These are phyloP conservation scores for Helicoverpa zea DNA, from an alignment of 1,140 invertebrate species.

Conservation along the genomic window DNA sequence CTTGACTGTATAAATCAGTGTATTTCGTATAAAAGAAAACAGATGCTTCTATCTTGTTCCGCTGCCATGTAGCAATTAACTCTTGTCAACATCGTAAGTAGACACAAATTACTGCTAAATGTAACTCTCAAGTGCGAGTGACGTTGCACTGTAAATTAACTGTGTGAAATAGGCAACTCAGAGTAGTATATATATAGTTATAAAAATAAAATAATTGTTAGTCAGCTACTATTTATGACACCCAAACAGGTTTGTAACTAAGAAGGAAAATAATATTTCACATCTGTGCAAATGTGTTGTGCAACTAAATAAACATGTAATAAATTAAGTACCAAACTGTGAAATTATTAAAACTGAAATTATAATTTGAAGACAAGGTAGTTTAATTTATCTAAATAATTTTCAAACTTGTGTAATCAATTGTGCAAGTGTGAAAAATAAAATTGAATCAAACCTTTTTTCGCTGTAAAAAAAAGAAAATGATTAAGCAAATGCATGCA, in stretches of 20 bases:
- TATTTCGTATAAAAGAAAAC: too few species aligned
- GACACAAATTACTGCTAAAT: not conserved
- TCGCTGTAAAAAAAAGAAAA: slow-evolving; percentile 77
- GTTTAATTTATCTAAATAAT: not conserved
- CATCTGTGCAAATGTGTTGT: slow-evolving; percentile 30
- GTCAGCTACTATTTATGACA: not conserved
- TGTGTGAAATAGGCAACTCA: not conserved
- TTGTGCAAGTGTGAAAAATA: slow-evolving; percentile 31
- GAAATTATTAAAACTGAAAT: not conserved
- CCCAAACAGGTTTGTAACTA: not conserved
- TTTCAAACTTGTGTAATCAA: not conserved
- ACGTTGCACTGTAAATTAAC: not conserved
- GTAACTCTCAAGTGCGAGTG: not conserved
- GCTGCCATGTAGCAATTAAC: too few species aligned
- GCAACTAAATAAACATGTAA: not conserved
- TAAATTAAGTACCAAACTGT: not conserved
- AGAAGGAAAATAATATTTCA: not conserved
- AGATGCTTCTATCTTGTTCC: too few species aligned
- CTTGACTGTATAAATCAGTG: too few species aligned
- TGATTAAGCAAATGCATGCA: slow-evolving; percentile 52
- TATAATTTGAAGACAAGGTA: not conserved
- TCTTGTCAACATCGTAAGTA: not conserved
- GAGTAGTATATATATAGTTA: not conserved
- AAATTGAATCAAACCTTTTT: slow-evolving; percentile 72
- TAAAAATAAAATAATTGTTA: not conserved